Conservation (phyloP, 1,140 invertebrate genomes). For the Drosophila repletoides region DNA sequence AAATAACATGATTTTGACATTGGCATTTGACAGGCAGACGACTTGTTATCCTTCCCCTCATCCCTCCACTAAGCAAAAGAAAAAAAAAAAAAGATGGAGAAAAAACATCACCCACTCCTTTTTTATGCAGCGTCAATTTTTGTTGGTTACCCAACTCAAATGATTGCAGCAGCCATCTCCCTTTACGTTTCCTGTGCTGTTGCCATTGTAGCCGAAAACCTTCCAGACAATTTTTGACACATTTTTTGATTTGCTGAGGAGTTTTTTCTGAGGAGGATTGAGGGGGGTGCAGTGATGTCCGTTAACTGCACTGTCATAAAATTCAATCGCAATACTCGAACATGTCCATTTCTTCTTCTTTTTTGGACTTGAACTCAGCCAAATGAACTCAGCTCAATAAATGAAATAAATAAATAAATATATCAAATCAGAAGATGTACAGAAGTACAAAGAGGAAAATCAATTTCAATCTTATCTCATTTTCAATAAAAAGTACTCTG, state of each 20-base stretch:
- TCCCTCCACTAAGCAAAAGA: neutral
- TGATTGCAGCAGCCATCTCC: neutral
- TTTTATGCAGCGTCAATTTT: conserved; percentile 64
- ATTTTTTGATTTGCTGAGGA: neutral
- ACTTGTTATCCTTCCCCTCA: conserved; percentile 5
- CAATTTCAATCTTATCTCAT: no score
- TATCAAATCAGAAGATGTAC: no score
- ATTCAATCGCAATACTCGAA: conserved; percentile 17
- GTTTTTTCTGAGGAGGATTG: neutral
- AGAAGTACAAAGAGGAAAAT: no score
- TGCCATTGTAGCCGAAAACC: no score
- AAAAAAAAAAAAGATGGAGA: no score
- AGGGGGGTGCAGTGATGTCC: conserved; percentile 29
- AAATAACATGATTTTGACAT: conserved; percentile 60
- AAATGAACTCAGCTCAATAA: neutral
- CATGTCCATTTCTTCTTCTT: conserved; percentile 11
- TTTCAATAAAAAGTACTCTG: no score
- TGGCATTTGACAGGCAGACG: conserved; percentile 70
- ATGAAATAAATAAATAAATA: no score
- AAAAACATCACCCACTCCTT: neutral
- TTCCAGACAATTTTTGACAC: conserved; percentile 29
- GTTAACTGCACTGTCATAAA: conserved; percentile 29
- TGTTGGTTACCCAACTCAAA: conserved; percentile 43
- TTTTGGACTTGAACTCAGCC: neutral
- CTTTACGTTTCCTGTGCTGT: no score